These are phyloP conservation scores for Entosphenus tridentatus DNA, from an alignment of 2,113 vertebrate genomes.

Conservation along the genomic window DNA sequence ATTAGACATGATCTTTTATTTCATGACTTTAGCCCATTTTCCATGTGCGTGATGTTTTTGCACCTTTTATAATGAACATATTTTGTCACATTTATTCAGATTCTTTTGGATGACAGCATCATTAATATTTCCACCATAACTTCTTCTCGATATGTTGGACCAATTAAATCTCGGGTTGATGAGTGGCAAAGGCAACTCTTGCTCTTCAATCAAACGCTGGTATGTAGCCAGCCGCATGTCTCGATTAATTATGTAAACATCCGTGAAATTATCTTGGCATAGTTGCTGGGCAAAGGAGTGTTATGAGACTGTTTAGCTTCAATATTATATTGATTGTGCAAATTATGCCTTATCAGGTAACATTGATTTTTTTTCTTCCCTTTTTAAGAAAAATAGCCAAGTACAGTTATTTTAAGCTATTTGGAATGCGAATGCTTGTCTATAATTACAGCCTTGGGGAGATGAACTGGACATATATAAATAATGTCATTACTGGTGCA, in stretches of 20 bases:
- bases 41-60: not conserved
- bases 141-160: slow-evolving; percentile 33
- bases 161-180: slow-evolving; percentile 31
- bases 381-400: no score
- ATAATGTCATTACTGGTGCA: no score
- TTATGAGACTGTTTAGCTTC: no score
- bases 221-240: slow-evolving; percentile 15
- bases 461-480: no score
- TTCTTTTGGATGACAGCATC: slow-evolving; percentile 38
- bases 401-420: no score
- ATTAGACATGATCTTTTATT: no score
- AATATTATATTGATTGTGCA: no score
- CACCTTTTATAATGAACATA: not conserved
- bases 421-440: no score
- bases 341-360: not conserved
- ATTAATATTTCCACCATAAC: slow-evolving; percentile 35
- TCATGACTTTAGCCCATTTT: no score
- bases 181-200: slow-evolving; percentile 31
- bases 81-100: slow-evolving; percentile 17
- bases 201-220: slow-evolving; percentile 45
- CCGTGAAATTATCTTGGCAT: not conserved
- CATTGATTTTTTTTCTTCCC: not conserved
- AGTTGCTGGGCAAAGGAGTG: not conserved
- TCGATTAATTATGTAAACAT: not conserved
- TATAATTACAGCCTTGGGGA: no score